Percentiles rank a stretch among this genome's conserved stretches.
Conservation (phyloP, 2,797 vertebrate genomes). For the Propithecus perrieri region DNA sequence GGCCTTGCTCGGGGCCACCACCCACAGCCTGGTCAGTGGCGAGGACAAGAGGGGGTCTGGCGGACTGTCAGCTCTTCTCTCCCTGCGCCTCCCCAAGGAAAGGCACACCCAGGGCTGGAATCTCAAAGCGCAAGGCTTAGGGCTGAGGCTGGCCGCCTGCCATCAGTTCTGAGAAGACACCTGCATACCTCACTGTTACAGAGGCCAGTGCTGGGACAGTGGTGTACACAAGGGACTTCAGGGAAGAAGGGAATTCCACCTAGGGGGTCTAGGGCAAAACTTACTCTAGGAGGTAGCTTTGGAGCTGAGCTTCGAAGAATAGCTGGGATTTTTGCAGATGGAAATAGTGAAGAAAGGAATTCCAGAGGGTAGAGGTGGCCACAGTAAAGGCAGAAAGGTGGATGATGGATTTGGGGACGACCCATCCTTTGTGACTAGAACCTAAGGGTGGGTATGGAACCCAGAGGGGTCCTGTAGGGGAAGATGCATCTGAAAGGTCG, state of each 20-base stretch:
- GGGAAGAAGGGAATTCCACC: neutral
- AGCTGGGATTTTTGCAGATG: neutral
- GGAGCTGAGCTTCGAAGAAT: neutral
- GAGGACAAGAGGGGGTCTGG: neutral
- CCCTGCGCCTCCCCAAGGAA: neutral
- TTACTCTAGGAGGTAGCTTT: neutral
- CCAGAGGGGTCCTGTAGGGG: neutral
- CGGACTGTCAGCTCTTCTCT: neutral
- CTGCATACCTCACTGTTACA: neutral
- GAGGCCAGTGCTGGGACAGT: neutral
- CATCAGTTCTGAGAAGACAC: neutral
- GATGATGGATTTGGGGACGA: neutral
- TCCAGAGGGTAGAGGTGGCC: neutral
- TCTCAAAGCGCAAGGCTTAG: neutral
- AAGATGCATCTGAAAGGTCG: neutral
- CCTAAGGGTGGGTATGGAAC: neutral
- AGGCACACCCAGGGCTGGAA: neutral
- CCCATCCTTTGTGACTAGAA: neutral
- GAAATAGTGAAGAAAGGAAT: neutral
- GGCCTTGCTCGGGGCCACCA: neutral
- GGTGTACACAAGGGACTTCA: neutral
- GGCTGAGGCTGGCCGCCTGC: neutral
- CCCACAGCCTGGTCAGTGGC: neutral
- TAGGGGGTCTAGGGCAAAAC: neutral
- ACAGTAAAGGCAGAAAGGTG: neutral